phyloP scores from a whole-genome alignment of 2,113 vertebrate genomes.

The Laticauda laticaudata region DNA sequence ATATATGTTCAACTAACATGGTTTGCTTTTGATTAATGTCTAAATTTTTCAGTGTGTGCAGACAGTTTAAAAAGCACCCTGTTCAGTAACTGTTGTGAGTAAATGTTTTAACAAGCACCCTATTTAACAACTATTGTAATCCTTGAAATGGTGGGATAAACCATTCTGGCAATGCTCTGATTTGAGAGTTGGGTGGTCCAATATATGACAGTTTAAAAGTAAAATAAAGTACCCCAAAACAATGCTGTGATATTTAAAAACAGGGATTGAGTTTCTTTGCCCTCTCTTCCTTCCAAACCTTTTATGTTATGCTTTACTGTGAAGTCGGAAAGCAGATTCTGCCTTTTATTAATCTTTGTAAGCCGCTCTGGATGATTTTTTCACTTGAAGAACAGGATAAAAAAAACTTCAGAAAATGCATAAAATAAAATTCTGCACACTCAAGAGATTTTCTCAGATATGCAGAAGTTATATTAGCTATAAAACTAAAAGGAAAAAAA shows the following conservation, averaged over 20 bases:
- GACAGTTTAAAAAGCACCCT: neutral
- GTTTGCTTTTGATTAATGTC: neutral
- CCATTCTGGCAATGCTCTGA: neutral
- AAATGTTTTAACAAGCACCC: neutral
- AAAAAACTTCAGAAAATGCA: neutral
- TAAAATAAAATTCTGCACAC: neutral
- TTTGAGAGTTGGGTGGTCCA: neutral
- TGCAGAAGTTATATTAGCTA: neutral
- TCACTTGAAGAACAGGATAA: neutral
- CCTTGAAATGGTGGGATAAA: neutral
- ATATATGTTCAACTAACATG: neutral
- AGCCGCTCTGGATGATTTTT: neutral
- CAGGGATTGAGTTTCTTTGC: neutral
- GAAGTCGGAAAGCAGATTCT: neutral
- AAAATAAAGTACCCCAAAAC: neutral
- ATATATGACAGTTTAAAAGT: neutral
- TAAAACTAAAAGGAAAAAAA: neutral
- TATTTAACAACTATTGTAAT: neutral
- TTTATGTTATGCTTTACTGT: neutral
- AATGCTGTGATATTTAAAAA: neutral
- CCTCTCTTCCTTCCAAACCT: neutral
- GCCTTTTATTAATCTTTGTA: neutral
- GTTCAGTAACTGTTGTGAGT: neutral
- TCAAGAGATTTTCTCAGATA: neutral
- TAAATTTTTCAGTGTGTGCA: neutral